These are phyloP conservation scores for Plagiodera versicolora DNA, from an alignment of 2,888 invertebrate genomes.

Conservation along the genomic window DNA sequence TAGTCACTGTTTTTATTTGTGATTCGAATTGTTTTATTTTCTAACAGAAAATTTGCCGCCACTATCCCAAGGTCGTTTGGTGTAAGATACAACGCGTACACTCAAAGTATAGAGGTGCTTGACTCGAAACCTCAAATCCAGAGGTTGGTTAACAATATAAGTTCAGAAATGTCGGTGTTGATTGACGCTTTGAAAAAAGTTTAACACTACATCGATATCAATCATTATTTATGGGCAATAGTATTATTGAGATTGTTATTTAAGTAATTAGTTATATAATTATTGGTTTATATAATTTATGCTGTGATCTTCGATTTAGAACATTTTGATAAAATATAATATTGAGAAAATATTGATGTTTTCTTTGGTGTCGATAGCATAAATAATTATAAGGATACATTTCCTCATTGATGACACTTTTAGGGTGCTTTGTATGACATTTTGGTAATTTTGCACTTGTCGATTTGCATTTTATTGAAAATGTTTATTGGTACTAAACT, in stretches of 20 bases:
- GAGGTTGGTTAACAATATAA: conserved; percentile 77
- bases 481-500: too few species aligned
- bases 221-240: conserved; percentile 4
- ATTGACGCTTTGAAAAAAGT: conserved; percentile 76
- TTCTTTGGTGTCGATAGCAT: too few species aligned
- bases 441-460: too few species aligned
- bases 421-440: too few species aligned
- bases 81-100: conserved; percentile 95
- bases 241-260: conserved; percentile 4
- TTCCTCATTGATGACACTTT: too few species aligned
- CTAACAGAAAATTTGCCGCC: conserved; percentile 80
- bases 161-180: conserved; percentile 77
- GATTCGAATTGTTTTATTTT: too few species aligned
- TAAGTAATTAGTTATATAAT: not conserved
- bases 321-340: too few species aligned
- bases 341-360: too few species aligned
- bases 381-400: too few species aligned
- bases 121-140: conserved; percentile 90
- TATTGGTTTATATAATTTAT: not conserved
- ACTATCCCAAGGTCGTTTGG: conserved; percentile 91
- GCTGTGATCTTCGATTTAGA: conserved; percentile 2
- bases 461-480: too few species aligned
- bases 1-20: too few species aligned
- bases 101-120: conserved; percentile 89
- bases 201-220: conserved; percentile 45